Percentiles rank a stretch among this genome's conserved stretches.
Evolutionary conservation across 1,140 invertebrate genomes (phyloP).

Genomic region (Aphelinus certus): DNA sequence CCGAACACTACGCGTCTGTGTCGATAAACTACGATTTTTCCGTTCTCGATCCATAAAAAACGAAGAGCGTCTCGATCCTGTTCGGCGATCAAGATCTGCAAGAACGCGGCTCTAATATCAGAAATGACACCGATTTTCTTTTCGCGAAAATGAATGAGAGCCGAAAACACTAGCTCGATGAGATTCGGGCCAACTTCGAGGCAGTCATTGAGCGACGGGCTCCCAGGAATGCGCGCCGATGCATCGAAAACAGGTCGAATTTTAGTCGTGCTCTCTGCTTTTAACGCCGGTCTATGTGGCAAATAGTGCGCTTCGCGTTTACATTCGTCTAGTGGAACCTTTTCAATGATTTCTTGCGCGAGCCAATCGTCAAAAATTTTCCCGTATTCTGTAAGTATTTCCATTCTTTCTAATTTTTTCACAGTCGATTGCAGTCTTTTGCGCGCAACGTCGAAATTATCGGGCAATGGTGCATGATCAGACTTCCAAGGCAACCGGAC

Average conservation of each 20-base stretch:
- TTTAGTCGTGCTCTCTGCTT: constrained; percentile 45
- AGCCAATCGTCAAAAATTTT: background rate
- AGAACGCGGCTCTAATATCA: constrained; percentile 61
- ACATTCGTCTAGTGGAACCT: constrained; percentile 34
- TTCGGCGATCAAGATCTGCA: constrained; percentile 51
- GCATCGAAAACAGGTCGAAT: constrained; percentile 52
- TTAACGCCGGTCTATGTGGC: constrained; percentile 52
- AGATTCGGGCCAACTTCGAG: constrained; percentile 51
- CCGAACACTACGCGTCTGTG: constrained; percentile 34
- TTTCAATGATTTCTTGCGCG: constrained; percentile 40
- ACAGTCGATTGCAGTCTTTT: too few species aligned
- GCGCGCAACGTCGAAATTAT: constrained; percentile 5
- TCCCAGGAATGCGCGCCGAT: constrained; percentile 42
- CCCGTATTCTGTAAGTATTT: background rate
- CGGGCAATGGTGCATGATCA: background rate
- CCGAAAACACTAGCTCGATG: constrained; percentile 53
- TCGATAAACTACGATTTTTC: constrained; percentile 31
- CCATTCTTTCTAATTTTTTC: background rate
- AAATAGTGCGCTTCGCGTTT: constrained; percentile 44
- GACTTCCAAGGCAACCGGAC: constrained; percentile 10
- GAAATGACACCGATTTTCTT: constrained; percentile 52
- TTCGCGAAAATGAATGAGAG: constrained; percentile 54
- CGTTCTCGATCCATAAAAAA: constrained; percentile 51
- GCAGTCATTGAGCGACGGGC: constrained; percentile 44
- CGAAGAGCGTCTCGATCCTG: constrained; percentile 50